Evolutionary conservation across 2,797 vertebrate species (phyloP), one percentile per base, ranked within the genome.

Genomic region (Enteromius unitaeniatus): DNA sequence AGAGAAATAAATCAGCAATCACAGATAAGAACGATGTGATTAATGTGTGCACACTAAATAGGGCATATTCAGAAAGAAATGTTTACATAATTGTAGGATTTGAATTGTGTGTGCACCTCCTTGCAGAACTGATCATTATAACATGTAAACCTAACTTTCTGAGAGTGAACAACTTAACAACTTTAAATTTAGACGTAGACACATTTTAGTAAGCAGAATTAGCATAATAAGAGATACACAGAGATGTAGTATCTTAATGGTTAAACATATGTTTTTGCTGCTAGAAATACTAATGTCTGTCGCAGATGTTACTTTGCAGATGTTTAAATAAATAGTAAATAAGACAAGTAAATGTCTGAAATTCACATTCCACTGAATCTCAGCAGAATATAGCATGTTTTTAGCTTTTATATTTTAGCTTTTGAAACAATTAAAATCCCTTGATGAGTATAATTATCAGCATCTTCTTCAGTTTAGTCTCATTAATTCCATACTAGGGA

Each of bases 1-100:
- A 73, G 67, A 79, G 14, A 28, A 28, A 62, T 69, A 82, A 85
- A 86, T 90, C 81, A 87, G 68, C 88, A 84, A 23, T 67, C 68
- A 83, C 15, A n/a, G 14, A 83, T 85, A 85, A 75, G 84, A 78
- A 47, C 67, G 47, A 40, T 55, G 68, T 83, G 78, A 77, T 49
- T 60, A 26, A 26, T 49, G 53, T 62, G 70, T 78, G 67, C 80
- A 73, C 58, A 64, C 55, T 40, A 3, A 10, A 67, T 67, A 37
- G 31, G 17, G 3, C 14, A 64, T 13, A 28, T 62, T 28, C 26
- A 7, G 60, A 28, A 64, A 28, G 26, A 64, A 67, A 67, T 7
- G 64, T 37, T 34, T 67, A 4, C 31, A 67, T 19, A 67, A 37
- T 17, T 34, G 15, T 6, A 60, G 3, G 15, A 65, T 37, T 67